Conservation (phyloP, 2,888 invertebrate species). For the Pseudococcus jackbeardsleyi region DNA sequence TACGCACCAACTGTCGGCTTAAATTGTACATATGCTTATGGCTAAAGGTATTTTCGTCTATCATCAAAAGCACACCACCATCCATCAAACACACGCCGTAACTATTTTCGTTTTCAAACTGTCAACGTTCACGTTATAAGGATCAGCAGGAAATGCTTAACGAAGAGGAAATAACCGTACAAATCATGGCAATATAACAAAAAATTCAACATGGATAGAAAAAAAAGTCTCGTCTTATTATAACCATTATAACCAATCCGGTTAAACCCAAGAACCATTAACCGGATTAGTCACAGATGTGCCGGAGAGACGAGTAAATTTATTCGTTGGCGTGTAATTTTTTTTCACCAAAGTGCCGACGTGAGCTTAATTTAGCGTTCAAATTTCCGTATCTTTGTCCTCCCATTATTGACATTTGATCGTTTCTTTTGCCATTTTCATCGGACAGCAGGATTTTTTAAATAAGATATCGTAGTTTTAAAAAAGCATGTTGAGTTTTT, state of each 20-base stretch:
- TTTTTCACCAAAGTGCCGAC: background rate
- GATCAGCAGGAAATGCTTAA: constrained; percentile 49
- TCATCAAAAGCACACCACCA: constrained; percentile 16
- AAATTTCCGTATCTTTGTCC: background rate
- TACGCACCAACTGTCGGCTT: background rate
- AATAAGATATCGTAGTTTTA: background rate
- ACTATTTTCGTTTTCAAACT: constrained; percentile 51
- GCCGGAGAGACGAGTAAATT: constrained; percentile 20
- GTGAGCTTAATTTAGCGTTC: background rate
- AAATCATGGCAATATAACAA: constrained; percentile 36
- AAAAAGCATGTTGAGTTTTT: no score
- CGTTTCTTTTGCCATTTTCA: background rate
- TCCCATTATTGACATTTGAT: background rate
- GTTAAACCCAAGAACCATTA: constrained; percentile 24
- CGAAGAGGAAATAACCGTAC: constrained; percentile 6
- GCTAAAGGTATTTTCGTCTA: constrained; percentile 35
- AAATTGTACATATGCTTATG: constrained; percentile 10
- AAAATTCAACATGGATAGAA: constrained; percentile 1
- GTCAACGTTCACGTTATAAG: constrained; percentile 20
- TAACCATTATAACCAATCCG: constrained; percentile 7
- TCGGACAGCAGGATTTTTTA: background rate
- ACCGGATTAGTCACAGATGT: constrained; percentile 15
- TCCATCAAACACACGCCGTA: background rate
- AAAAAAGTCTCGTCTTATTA: background rate
- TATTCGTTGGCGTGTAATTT: constrained; percentile 18